Conservation (phyloP, 2,888 invertebrate genomes). For the Timandra comae region DNA sequence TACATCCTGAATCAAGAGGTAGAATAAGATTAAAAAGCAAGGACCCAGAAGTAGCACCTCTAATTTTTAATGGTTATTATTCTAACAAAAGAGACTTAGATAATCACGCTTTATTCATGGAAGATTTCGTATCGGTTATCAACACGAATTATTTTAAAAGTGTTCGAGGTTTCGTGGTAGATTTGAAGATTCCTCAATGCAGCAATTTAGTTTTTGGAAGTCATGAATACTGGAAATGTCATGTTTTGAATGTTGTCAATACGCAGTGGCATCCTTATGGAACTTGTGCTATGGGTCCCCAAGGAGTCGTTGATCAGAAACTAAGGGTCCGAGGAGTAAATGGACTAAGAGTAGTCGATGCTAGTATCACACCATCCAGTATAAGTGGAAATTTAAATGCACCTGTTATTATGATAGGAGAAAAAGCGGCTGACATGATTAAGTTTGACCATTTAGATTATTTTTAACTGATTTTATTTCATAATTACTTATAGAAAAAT, state of each 20-base stretch:
- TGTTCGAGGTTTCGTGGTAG: conserved; percentile 25
- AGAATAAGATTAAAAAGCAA: conserved; percentile 27
- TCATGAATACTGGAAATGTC: conserved; percentile 44
- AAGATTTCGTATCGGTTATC: conserved; percentile 30
- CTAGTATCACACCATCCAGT: conserved; percentile 60
- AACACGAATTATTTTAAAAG: conserved; percentile 34
- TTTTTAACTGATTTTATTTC: background rate
- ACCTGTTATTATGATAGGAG: conserved; percentile 41
- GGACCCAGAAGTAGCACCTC: conserved; percentile 33
- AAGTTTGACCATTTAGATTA: conserved; percentile 9
- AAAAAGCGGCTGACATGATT: conserved; percentile 23
- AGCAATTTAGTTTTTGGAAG: conserved; percentile 21
- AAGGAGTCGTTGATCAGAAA: conserved; percentile 39
- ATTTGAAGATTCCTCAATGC: conserved; percentile 29
- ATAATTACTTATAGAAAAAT: background rate
- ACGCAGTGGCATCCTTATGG: conserved; percentile 76
- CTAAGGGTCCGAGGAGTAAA: conserved; percentile 22
- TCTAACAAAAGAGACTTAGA: conserved; percentile 31
- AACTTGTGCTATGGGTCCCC: conserved; percentile 46
- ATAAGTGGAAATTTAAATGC: conserved; percentile 76
- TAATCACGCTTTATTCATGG: conserved; percentile 24
- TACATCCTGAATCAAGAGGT: conserved; percentile 45
- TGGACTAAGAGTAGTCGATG: conserved; percentile 21
- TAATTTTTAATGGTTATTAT: conserved; percentile 31
- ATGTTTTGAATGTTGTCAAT: conserved; percentile 49